Conservation (phyloP, 2,797 vertebrate genomes). For the Amniataba percoides region DNA sequence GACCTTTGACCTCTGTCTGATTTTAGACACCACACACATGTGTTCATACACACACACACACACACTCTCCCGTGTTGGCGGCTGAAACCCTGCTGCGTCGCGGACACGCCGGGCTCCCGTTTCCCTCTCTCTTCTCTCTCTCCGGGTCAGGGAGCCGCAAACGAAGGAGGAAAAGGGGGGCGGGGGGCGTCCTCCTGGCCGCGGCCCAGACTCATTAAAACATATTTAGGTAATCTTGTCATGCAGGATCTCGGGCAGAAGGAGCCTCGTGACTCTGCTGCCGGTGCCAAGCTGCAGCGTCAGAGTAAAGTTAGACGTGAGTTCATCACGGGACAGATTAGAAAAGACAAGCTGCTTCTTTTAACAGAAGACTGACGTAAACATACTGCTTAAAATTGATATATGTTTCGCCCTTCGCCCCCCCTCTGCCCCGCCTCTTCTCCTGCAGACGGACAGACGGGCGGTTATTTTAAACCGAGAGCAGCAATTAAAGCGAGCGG, state of each 20-base stretch:
- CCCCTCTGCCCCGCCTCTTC: not conserved
- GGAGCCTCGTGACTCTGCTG: conserved; percentile 45
- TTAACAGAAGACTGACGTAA: conserved; percentile 4
- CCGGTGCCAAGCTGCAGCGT: conserved; percentile 7
- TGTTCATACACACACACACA: not conserved
- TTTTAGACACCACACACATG: conserved; percentile 35
- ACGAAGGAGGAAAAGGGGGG: no score
- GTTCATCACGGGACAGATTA: no score
- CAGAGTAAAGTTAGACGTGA: not conserved
- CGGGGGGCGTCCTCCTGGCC: conserved; percentile 24
- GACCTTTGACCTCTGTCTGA: conserved; percentile 45
- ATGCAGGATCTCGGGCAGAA: conserved; percentile 26
- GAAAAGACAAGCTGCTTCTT: not conserved
- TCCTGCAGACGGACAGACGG: conserved; percentile 30
- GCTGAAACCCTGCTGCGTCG: not conserved
- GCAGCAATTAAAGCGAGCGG: conserved; percentile 46
- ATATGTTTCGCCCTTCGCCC: not conserved
- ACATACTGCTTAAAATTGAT: conserved; percentile 4
- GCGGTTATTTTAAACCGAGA: conserved; percentile 70
- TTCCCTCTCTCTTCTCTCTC: conserved; percentile 1
- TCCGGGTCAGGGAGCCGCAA: not conserved
- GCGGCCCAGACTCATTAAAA: conserved; percentile 53
- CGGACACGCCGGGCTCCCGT: not conserved
- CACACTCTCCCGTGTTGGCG: no score
- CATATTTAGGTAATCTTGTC: conserved; percentile 56